Base-by-base conservation (phyloP, 2,888 invertebrate genomes). In the Drosophila fungiperda region DNA sequence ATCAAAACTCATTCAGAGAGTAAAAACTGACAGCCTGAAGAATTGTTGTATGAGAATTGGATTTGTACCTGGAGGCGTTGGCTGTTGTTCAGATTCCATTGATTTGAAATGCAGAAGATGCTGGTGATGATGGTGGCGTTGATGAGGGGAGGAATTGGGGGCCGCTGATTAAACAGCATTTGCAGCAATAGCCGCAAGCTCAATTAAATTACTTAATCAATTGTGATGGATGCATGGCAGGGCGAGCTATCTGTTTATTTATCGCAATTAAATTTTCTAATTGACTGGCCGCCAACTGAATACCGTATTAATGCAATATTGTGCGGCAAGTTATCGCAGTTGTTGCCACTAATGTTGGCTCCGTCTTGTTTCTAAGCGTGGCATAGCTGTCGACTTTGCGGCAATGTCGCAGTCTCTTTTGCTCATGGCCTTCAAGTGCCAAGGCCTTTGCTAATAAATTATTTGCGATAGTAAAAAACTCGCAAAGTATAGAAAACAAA, bases 241-340 rank as follows among this genome's bases (percentile, higher is more conserved):
- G 12, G 20, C 29, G 23, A 32, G 17, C 20, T 59, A 48, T 67
- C 58, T 62, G 49, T 62, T 63, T 53, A 29, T 23, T 55, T 29
- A n/a, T 20, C 59, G 50, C 68, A 84, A 87, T 89, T 83, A 87
- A 76, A 89, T 84, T 82, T 80, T 83, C 80, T 82, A 89, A 85
- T 87, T 85, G 82, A 85, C 57, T 76, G 76, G 65, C 70, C 63
- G 33, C 61, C 62, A 52, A 67, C 49, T 40, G 40, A 7, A 17
- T 23, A 36, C 45, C 7, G 3, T 45, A 45, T 15, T 38, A 55
- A 26, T 32, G 62, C 61, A 50, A 59, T 53, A 62, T 65, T 36
- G 50, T 59, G 40, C 33, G 73, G 68, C 61, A 29, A 61, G 49
- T 68, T 59, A 69, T 55, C 49, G 55, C n/a, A 59, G 20, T 20